Evolutionary conservation across 2,888 invertebrate species (phyloP), one percentile per base, ranked within the genome.

Genomic region (Strigamia crassipes): DNA sequence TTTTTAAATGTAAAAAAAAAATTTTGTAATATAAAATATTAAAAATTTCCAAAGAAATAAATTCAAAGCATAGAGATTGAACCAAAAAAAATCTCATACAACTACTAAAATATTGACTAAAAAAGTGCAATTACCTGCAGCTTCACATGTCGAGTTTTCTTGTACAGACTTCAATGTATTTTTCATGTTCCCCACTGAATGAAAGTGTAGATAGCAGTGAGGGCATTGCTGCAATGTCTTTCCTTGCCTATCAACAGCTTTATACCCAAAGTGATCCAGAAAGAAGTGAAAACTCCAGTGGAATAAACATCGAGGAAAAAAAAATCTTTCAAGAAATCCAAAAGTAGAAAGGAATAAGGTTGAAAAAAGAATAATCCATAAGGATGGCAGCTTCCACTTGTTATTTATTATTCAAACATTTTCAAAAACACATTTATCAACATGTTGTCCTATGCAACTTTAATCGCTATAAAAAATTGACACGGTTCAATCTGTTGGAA

Each of bases 161-260:
- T 73, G 73, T 73, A n/a, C 15, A 73, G 73, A 73, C 73, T 73
- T 73, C 27, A 73, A 73, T 73, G 73, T 73, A 73, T 73, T 73
- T 73, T 73, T 73, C 73, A 73, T 73, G 73, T 73, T 73, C 73
- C 73, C 73, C 31, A 73, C 73, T 31, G 73, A 73, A 73, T 73
- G 31, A 31, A 2, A 12, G 15, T 23, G 73, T 23, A 27, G 73
- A 73, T 73, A 27, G 27, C 27, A 73, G 73, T 15, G 15, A 27
- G 73, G 73, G 73, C 73, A 73, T 73, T 66, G 61, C 21, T 51
- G 9, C 27, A n/a, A 31, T 13, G 31, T 73, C 73, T 73, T 73
- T 27, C 31, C 13, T 73, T n/a, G n/a, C 73, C 66, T 73, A 73
- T 73, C 73, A 73, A 73, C 73, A 31, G 31, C 61, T 66, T 66